Percentiles rank a stretch among this genome's conserved stretches.
Conservation (phyloP, 2,888 invertebrate genomes). For the Blastobasis lacticolella region DNA sequence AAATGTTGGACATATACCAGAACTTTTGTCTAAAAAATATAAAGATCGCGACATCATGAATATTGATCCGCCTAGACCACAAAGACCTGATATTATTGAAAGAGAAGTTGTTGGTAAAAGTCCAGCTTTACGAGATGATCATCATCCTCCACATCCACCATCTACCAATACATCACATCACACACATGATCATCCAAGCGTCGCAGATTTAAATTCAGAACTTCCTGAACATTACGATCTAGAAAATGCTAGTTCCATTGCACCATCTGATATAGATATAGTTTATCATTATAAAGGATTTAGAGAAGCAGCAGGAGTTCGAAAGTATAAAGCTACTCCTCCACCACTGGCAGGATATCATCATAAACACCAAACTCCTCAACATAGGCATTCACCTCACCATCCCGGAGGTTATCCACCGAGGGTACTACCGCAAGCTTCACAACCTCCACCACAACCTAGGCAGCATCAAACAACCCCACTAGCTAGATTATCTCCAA, state of each 20-base stretch:
- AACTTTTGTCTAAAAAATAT: conserved; percentile 90
- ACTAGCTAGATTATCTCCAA: conserved; percentile 90
- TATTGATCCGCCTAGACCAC: conserved; percentile 82
- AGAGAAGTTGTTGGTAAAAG: conserved; percentile 90
- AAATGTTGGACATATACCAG: conserved; percentile 86
- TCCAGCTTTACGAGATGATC: conserved; percentile 84
- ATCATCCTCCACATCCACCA: conserved; percentile 86
- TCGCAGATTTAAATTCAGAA: conserved; percentile 84
- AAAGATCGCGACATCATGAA: conserved; percentile 88
- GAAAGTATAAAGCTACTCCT: conserved; percentile 91
- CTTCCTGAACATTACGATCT: conserved; percentile 95
- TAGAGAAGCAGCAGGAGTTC: conserved; percentile 86
- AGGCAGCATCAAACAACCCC: conserved; percentile 92
- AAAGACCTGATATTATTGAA: conserved; percentile 95
- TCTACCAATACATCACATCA: conserved; percentile 82
- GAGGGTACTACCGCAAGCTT: conserved; percentile 80
- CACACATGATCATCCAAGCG: conserved; percentile 81
- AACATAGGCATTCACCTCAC: conserved; percentile 85
- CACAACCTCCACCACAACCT: conserved; percentile 79
- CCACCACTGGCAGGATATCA: conserved; percentile 85
- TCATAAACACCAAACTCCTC: conserved; percentile 83
- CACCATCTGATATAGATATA: conserved; percentile 97
- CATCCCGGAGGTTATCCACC: conserved; percentile 85
- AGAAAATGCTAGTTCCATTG: conserved; percentile 97
- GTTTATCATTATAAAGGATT: conserved; percentile 97